A percentile compares a stretch with the other conserved stretches of the same genome.
phyloP scores from a whole-genome alignment of 2,888 invertebrate species.

The Apotomis betuletana region DNA sequence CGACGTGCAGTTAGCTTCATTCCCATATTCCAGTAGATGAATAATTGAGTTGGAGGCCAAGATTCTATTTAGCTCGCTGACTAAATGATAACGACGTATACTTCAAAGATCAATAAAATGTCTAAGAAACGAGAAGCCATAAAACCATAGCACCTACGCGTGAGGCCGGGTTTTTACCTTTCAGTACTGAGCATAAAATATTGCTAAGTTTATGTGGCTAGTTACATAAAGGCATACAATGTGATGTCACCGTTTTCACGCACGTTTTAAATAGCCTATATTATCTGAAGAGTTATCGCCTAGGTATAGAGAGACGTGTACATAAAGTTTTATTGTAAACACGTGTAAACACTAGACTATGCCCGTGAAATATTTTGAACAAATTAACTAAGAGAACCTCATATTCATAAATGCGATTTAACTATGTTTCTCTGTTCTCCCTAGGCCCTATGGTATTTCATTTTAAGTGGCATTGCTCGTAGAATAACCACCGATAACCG shows the following conservation, averaged over 20 bases:
- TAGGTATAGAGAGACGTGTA: conserved; percentile 65
- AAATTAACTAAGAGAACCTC: conserved; percentile 47
- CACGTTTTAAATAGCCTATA: conserved; percentile 72
- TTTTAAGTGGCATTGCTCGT: too few relatives aligned
- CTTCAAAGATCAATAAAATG: background rate
- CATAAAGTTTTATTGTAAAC: conserved; percentile 79
- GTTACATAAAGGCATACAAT: conserved; percentile 42
- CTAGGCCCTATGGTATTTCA: background rate
- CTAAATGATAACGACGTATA: background rate
- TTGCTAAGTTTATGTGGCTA: conserved; percentile 19
- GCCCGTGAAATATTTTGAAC: conserved; percentile 57
- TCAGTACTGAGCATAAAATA: conserved; percentile 19
- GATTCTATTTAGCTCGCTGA: too few relatives aligned
- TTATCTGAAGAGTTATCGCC: conserved; percentile 73
- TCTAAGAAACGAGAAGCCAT: conserved; percentile 6
- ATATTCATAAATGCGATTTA: conserved; percentile 11
- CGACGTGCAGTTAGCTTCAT: too few relatives aligned
- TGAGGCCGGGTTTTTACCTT: conserved; percentile 28
- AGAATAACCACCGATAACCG: too few relatives aligned
- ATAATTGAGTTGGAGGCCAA: background rate
- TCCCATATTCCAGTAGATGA: too few relatives aligned
- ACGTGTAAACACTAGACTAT: conserved; percentile 64
- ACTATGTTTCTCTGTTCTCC: background rate
- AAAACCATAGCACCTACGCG: conserved; percentile 18
- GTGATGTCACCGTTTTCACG: conserved; percentile 57